phyloP scores from a whole-genome alignment of 2,888 invertebrate species.

The Chrysopilus asiliformis region DNA sequence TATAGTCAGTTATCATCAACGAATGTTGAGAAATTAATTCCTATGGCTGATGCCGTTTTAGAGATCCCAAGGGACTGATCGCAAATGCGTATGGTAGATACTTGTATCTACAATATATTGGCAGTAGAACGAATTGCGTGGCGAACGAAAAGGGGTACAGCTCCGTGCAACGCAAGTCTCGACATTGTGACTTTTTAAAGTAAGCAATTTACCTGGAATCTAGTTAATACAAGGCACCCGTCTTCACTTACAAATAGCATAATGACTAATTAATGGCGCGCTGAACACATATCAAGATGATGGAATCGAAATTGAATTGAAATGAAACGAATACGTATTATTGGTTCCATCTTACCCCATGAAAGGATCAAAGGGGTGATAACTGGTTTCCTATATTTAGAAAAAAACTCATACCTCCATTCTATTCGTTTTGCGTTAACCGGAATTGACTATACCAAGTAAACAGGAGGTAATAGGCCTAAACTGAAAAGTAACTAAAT shows the following conservation, averaged over 20 bases:
- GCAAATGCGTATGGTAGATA: no score
- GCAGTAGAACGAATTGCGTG: no score
- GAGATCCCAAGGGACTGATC: no score
- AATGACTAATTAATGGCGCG: slow-evolving; percentile 24
- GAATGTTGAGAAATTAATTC: no score
- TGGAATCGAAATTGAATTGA: slow-evolving; percentile 10
- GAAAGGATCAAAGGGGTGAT: slow-evolving; percentile 1
- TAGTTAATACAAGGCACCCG: slow-evolving; percentile 22
- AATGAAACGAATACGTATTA: slow-evolving; percentile 2
- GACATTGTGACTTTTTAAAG: slow-evolving; percentile 5
- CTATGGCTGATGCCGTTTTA: no score
- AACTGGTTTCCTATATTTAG: slow-evolving; percentile 7
- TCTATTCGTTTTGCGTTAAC: no score
- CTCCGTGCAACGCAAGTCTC: background rate
- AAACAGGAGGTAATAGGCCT: slow-evolving; percentile 19
- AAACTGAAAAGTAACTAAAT: slow-evolving; percentile 16
- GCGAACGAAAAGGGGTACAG: no score
- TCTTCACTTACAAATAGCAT: slow-evolving; percentile 22
- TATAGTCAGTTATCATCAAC: no score
- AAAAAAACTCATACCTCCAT: no score
- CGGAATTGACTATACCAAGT: slow-evolving; percentile 11
- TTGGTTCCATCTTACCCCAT: no score
- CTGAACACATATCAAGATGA: slow-evolving; percentile 23
- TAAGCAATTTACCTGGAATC: slow-evolving; percentile 21
- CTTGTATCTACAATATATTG: no score